Evolutionary conservation across 2,888 invertebrate species (phyloP).

Genomic region (Nomada fabriciana): DNA sequence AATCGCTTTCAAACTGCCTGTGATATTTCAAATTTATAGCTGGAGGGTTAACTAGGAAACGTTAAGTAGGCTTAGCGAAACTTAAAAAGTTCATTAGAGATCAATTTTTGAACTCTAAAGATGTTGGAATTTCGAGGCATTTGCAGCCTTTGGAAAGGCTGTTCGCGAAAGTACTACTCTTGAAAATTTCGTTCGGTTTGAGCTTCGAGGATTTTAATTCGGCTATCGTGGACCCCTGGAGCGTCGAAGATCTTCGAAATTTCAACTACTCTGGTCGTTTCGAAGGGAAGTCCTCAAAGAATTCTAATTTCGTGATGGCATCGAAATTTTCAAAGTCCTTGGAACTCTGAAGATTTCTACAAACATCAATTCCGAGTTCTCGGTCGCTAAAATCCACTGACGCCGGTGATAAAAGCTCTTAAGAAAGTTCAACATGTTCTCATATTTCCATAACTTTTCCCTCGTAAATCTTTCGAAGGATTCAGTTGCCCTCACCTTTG

Average conservation of each 20-base stretch:
- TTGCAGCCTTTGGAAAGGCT: too few relatives aligned
- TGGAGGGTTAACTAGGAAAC: too few relatives aligned
- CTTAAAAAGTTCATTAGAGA: too few relatives aligned
- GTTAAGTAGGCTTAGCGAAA: too few relatives aligned
- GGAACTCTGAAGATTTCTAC: not conserved
- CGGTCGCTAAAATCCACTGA: not conserved
- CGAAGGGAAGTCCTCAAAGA: not conserved
- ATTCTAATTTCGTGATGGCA: conserved; percentile 1
- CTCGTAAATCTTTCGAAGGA: not conserved
- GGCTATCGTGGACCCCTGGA: not conserved
- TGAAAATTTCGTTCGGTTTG: too few relatives aligned
- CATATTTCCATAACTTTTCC: not conserved
- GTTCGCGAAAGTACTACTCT: too few relatives aligned
- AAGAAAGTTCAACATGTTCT: not conserved
- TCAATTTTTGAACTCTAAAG: too few relatives aligned
- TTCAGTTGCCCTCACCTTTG: not conserved
- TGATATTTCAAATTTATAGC: too few relatives aligned
- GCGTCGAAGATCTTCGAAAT: not conserved
- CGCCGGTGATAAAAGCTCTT: not conserved
- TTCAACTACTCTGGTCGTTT: not conserved
- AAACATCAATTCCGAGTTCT: not conserved
- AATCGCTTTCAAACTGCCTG: too few relatives aligned
- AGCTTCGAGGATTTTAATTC: not conserved
- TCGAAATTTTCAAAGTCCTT: not conserved
- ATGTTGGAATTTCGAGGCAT: too few relatives aligned